Conservation (phyloP, 2,797 vertebrate species). For the Morelia viridis region DNA sequence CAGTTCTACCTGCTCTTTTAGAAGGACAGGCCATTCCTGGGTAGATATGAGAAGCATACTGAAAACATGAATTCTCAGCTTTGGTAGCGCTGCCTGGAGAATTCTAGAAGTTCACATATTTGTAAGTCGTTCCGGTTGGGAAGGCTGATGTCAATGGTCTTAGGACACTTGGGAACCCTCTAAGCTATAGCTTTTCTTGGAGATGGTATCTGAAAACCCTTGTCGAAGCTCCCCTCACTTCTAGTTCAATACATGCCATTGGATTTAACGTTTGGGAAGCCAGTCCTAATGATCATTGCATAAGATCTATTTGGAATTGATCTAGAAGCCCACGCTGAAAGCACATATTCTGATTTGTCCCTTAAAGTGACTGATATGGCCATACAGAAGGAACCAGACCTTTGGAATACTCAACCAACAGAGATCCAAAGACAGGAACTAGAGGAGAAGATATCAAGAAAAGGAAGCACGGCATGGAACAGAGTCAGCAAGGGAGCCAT, state of each 20-base stretch:
- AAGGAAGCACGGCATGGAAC: neutral
- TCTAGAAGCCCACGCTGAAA: neutral
- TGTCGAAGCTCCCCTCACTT: too few relatives aligned
- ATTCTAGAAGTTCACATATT: too few relatives aligned
- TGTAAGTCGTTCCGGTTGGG: neutral
- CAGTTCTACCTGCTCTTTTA: neutral
- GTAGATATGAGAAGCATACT: neutral
- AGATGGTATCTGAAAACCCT: neutral
- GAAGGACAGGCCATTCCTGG: neutral
- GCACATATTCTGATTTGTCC: neutral
- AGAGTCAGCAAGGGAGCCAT: neutral
- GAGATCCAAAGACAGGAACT: neutral
- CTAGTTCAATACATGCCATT: neutral
- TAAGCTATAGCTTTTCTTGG: neutral
- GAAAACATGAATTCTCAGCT: too few relatives aligned
- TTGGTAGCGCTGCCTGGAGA: too few relatives aligned
- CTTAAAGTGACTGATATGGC: neutral
- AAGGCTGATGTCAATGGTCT: neutral
- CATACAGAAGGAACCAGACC: neutral
- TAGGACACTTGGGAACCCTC: too few relatives aligned
- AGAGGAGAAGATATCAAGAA: neutral
- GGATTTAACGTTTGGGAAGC: neutral
- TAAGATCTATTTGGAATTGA: neutral
- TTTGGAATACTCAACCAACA: neutral
- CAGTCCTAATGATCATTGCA: neutral